These are phyloP conservation scores for Sus cebifrons DNA, from an alignment of 2,797 vertebrate species.

Conservation along the genomic window DNA sequence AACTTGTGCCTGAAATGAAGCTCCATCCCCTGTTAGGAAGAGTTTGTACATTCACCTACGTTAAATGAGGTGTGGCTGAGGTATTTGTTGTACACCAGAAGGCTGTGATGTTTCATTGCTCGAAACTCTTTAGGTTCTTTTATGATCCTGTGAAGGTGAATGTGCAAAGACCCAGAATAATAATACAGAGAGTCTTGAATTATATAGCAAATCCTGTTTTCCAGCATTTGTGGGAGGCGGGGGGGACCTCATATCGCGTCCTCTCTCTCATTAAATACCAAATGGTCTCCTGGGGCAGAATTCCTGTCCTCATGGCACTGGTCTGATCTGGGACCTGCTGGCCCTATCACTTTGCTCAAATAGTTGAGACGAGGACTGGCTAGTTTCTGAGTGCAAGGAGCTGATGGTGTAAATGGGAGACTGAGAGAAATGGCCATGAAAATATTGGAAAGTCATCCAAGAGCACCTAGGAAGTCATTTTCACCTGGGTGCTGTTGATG, in stretches of 20 bases:
- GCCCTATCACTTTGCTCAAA: not conserved
- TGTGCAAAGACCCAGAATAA: not conserved
- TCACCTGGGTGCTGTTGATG: not conserved
- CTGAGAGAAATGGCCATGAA: not conserved
- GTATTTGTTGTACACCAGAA: not conserved
- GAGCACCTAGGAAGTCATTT: not conserved
- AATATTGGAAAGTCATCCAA: not conserved
- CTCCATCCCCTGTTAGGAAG: not conserved
- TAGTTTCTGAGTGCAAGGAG: not conserved
- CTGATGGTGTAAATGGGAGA: not conserved
- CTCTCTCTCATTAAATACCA: not conserved
- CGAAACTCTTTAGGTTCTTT: not conserved
- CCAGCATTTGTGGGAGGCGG: not conserved
- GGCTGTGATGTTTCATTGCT: not conserved
- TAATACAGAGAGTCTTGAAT: not conserved
- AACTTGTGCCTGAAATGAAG: not conserved
- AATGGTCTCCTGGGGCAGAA: not conserved
- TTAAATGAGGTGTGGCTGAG: not conserved
- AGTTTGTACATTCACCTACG: not conserved
- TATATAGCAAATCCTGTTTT: not conserved
- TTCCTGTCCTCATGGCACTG: not conserved
- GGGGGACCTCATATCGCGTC: not conserved
- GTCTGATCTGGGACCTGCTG: not conserved
- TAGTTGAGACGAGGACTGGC: not conserved
- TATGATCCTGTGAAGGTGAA: not conserved